A percentile compares a stretch with the other conserved stretches of the same genome.
Evolutionary conservation across 2,888 invertebrate species (phyloP).

Genomic region (Cantharis rufa): DNA sequence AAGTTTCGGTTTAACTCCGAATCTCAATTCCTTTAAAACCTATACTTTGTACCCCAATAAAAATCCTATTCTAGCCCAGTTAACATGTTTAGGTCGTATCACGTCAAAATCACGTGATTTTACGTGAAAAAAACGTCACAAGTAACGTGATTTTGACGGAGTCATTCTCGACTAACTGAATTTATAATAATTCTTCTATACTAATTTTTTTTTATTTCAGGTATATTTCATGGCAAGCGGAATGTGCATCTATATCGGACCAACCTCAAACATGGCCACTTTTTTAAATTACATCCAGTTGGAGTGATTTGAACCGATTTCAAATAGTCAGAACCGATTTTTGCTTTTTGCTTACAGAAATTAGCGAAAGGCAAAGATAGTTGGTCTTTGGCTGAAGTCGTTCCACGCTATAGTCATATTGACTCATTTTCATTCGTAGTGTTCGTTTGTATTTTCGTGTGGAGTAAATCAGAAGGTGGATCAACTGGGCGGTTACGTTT

Average conservation of each 20-base stretch:
- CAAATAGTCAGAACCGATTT: background rate
- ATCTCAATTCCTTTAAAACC: no score
- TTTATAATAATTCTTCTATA: no score
- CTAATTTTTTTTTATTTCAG: background rate
- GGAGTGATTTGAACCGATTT: conserved; percentile 57
- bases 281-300: conserved; percentile 67
- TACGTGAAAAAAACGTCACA: no score
- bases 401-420: conserved; percentile 83
- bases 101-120: no score
- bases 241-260: conserved; percentile 70
- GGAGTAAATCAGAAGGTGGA: conserved; percentile 77
- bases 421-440: conserved; percentile 84
- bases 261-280: conserved; percentile 69
- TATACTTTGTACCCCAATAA: no score
- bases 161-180: no score
- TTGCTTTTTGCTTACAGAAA: conserved; percentile 57
- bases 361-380: conserved; percentile 72
- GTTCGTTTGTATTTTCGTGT: conserved; percentile 84
- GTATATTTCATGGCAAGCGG: conserved; percentile 64
- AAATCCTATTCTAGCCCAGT: no score
- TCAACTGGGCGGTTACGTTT: conserved; percentile 52
- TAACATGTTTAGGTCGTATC: no score
- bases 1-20: no score
- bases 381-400: conserved; percentile 83
- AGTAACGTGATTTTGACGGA: no score